These are phyloP conservation scores for Lordiphosa mommai DNA, from an alignment of 1,140 invertebrate genomes.

Conservation along the genomic window DNA sequence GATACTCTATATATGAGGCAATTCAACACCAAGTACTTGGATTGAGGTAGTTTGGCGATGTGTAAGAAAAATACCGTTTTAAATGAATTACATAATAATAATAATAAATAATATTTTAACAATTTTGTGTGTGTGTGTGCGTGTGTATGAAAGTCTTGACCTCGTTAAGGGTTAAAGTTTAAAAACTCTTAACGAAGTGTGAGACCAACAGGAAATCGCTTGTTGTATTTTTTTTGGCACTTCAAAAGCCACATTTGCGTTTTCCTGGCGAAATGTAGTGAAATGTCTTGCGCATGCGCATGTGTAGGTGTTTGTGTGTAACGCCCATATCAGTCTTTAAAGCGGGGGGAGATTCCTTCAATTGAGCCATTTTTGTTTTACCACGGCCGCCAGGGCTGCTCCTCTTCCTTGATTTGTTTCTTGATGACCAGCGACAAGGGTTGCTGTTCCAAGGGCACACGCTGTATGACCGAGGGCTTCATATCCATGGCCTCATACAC, in stretches of 20 bases:
- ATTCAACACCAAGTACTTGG: slow-evolving; percentile 76
- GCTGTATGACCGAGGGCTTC: slow-evolving; percentile 78
- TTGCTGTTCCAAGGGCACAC: slow-evolving; percentile 81
- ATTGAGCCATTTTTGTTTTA: slow-evolving; percentile 78
- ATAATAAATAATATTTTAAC: slow-evolving; percentile 76
- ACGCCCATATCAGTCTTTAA: slow-evolving; percentile 69
- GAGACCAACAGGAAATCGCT: slow-evolving; percentile 29
- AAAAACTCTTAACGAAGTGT: slow-evolving; percentile 7
- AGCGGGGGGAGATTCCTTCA: slow-evolving; percentile 43
- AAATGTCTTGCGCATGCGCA: slow-evolving; percentile 56
- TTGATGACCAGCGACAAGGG: slow-evolving; percentile 85
- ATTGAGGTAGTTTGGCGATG: slow-evolving; percentile 70
- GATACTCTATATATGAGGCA: slow-evolving; percentile 55
- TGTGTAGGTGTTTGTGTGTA: slow-evolving; percentile 38
- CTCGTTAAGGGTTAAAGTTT: slow-evolving; percentile 24
- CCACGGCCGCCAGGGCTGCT: slow-evolving; percentile 87
- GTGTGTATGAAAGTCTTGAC: slow-evolving; percentile 21
- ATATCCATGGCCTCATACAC: slow-evolving; percentile 76
- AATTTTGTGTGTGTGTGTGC: slow-evolving; percentile 32
- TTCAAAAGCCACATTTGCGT: slow-evolving; percentile 64
- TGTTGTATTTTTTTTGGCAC: slow-evolving; percentile 58
- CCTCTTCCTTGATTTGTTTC: slow-evolving; percentile 79
- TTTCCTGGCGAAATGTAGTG: slow-evolving; percentile 55
- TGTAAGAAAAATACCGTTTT: slow-evolving; percentile 60
- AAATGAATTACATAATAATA: slow-evolving; percentile 61